Evolutionary conservation across 2,888 invertebrate genomes (phyloP).

Genomic region (Drosophila meridionalis): DNA sequence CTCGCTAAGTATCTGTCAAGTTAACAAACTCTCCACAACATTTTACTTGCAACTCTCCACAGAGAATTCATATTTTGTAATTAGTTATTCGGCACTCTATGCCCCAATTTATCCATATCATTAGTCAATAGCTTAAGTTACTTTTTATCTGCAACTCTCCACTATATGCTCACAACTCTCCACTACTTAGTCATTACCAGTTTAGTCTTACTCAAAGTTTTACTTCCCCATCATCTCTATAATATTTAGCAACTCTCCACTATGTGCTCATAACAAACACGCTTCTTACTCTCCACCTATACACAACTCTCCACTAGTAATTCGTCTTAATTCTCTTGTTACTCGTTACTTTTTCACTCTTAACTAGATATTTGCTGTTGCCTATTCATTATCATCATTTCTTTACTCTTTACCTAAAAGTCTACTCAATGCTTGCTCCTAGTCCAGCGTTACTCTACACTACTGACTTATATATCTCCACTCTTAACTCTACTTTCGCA

Average conservation of each 20-base stretch:
- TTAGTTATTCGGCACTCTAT: neutral
- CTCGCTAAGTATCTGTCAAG: no score
- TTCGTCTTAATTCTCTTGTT: neutral
- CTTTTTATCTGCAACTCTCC: neutral
- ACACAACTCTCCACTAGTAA: neutral
- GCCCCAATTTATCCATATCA: neutral
- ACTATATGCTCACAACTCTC: neutral
- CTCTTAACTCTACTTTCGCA: constrained; percentile 52
- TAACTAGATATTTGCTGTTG: neutral
- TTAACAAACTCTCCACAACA: neutral
- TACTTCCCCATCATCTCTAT: neutral
- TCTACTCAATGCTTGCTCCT: neutral
- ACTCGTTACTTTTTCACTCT: no score
- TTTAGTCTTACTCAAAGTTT: neutral
- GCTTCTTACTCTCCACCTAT: neutral
- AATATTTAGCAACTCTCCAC: neutral
- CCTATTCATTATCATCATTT: neutral
- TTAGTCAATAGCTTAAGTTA: neutral
- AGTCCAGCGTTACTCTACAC: neutral
- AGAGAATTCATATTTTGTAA: no score
- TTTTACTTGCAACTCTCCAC: neutral
- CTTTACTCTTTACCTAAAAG: neutral
- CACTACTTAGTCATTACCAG: neutral
- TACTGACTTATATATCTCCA: neutral
- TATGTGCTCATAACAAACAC: neutral